Conservation (phyloP, 2,888 invertebrate genomes). For the Drosophila quinaria region DNA sequence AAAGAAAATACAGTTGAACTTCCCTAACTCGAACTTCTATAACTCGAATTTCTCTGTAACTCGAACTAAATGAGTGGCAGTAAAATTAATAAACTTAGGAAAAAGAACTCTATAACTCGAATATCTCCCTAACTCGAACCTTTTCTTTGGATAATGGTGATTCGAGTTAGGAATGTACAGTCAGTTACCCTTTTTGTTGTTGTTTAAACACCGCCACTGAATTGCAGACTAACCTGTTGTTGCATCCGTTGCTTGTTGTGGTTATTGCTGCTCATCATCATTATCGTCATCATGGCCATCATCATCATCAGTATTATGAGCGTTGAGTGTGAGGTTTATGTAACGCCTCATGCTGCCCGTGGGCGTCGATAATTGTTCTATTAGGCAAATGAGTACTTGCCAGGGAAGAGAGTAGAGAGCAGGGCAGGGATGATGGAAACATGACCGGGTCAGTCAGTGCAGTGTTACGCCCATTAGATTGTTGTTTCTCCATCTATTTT, state of each 20-base stretch:
- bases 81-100: too few species aligned
- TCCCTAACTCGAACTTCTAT: too few species aligned
- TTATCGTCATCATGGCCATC: conserved; percentile 35
- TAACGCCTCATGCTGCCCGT: conserved; percentile 38
- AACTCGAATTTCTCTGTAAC: too few species aligned
- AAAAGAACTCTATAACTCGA: too few species aligned
- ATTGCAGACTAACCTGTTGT: conserved; percentile 37
- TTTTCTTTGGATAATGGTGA: too few species aligned
- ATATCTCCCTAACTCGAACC: too few species aligned
- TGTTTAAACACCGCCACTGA: conserved; percentile 5
- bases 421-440: not conserved
- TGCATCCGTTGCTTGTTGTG: conserved; percentile 25
- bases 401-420: not conserved
- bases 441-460: not conserved
- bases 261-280: conserved; percentile 41
- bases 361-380: conserved; percentile 74
- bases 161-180: too few species aligned
- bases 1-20: not conserved
- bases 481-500: not conserved
- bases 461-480: conserved; percentile 4
- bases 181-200: not conserved
- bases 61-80: too few species aligned
- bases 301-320: conserved; percentile 21
- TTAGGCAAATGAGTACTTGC: conserved; percentile 64
- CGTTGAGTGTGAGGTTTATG: conserved; percentile 27